Evolutionary conservation across 2,888 invertebrate species (phyloP).

Genomic region (Drosophila longiperda): DNA sequence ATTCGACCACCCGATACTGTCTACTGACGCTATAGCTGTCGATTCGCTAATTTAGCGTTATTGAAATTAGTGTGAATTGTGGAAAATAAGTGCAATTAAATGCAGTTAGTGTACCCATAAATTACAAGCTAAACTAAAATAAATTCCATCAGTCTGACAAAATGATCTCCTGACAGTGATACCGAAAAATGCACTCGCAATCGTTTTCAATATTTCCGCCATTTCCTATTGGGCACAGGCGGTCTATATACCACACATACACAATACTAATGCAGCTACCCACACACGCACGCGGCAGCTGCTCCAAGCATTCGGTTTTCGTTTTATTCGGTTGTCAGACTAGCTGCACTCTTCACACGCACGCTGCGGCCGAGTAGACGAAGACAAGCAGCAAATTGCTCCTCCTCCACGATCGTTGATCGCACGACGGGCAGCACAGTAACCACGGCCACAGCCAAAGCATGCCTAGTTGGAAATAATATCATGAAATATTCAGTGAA

Average conservation of each 20-base stretch:
- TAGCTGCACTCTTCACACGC: slow-evolving; percentile 58
- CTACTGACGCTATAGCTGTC: slow-evolving; percentile 43
- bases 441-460: slow-evolving; percentile 36
- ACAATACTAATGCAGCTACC: slow-evolving; percentile 22
- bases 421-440: slow-evolving; percentile 38
- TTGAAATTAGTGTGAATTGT: slow-evolving; percentile 51
- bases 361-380: slow-evolving; percentile 10
- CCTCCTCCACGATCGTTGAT: slow-evolving; percentile 58
- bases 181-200: slow-evolving; percentile 61
- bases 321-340: slow-evolving; percentile 7
- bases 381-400: slow-evolving; percentile 39
- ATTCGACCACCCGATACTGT: neutral
- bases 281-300: slow-evolving; percentile 33
- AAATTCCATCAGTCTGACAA: slow-evolving; percentile 48
- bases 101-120: slow-evolving; percentile 52
- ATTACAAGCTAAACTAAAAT: slow-evolving; percentile 47
- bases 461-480: slow-evolving; percentile 31
- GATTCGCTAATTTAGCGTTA: slow-evolving; percentile 54
- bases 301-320: slow-evolving; percentile 41
- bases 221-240: slow-evolving; percentile 72
- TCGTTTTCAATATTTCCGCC: slow-evolving; percentile 68
- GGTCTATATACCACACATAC: slow-evolving; percentile 51
- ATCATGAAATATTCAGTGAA: slow-evolving; percentile 29
- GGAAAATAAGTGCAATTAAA: slow-evolving; percentile 65
- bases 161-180: slow-evolving; percentile 45